Evolutionary conservation across 2,888 invertebrate species (phyloP).

Genomic region (Cheilosia variabilis): DNA sequence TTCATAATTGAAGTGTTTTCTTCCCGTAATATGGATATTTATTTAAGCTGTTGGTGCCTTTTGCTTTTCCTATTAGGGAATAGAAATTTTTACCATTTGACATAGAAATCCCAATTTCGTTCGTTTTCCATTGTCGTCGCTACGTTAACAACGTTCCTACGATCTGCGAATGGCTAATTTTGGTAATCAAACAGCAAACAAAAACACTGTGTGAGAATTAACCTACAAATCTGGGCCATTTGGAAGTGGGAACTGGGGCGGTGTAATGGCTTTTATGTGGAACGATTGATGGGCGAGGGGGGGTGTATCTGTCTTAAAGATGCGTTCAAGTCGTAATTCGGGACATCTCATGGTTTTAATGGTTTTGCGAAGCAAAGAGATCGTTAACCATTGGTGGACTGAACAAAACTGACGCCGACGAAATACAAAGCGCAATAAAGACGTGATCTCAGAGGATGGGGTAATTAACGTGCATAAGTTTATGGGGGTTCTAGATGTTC

Average conservation of each 20-base stretch:
- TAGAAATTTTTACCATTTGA: constrained; percentile 60
- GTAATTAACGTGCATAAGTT: too few relatives aligned
- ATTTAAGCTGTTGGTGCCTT: not conserved
- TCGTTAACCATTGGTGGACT: too few relatives aligned
- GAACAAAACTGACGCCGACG: too few relatives aligned
- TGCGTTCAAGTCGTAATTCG: not conserved
- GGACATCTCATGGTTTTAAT: too few relatives aligned
- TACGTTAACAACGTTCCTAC: constrained; percentile 23
- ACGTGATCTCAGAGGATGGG: too few relatives aligned
- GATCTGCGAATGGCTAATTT: constrained; percentile 64
- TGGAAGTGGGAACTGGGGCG: constrained; percentile 7
- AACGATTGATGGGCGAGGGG: constrained; percentile 2
- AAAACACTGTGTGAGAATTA: constrained; percentile 24
- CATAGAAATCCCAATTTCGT: constrained; percentile 63
- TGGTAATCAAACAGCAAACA: constrained; percentile 54
- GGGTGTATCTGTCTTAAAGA: constrained; percentile 12
- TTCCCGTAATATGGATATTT: constrained; percentile 19
- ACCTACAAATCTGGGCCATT: constrained; percentile 30
- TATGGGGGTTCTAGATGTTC: too few relatives aligned
- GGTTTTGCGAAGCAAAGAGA: too few relatives aligned
- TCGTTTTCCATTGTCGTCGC: constrained; percentile 11
- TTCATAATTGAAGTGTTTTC: constrained; percentile 42
- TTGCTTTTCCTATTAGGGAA: constrained; percentile 26
- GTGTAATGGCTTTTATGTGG: not conserved
- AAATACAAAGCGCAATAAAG: too few relatives aligned